A percentile compares a stretch with the other conserved stretches of the same genome.
These are phyloP conservation scores for Cyclura pinguis DNA, from an alignment of 2,797 vertebrate genomes.

Conservation along the genomic window DNA sequence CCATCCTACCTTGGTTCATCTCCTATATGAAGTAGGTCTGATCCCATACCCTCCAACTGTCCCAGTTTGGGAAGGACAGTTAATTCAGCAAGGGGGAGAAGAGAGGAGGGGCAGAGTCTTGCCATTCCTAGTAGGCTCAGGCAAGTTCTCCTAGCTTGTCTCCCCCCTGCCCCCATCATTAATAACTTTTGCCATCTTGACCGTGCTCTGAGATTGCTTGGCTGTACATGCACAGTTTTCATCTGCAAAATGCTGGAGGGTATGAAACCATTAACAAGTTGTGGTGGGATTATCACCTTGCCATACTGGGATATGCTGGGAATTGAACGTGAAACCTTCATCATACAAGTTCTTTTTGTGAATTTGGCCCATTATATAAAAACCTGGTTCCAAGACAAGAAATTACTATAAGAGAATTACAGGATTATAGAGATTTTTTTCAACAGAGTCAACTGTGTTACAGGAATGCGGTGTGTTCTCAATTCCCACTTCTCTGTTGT, in stretches of 20 bases:
- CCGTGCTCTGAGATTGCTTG: too few species aligned
- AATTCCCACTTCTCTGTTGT: conserved; percentile 31
- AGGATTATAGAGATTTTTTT: conserved; percentile 1
- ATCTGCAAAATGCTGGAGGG: too few species aligned
- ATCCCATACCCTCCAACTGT: too few species aligned
- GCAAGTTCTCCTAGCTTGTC: too few species aligned
- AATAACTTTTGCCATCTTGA: too few species aligned
- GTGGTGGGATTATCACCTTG: not conserved
- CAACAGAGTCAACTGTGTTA: not conserved
- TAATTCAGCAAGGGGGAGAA: too few species aligned
- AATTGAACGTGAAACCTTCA: not conserved
- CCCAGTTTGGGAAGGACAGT: too few species aligned
- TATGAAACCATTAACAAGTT: too few species aligned
- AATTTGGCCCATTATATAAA: not conserved
- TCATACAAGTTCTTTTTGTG: not conserved
- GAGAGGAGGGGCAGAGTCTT: too few species aligned
- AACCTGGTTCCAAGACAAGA: not conserved
- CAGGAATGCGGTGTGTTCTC: conserved; percentile 27
- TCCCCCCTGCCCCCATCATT: too few species aligned
- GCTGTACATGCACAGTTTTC: too few species aligned
- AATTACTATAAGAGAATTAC: conserved; percentile 6
- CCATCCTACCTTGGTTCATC: not conserved
- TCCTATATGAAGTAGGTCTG: not conserved
- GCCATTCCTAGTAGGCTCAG: too few species aligned
- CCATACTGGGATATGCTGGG: not conserved